phyloP scores from a whole-genome alignment of 1,140 invertebrate genomes.

The Drosophila dunni region DNA sequence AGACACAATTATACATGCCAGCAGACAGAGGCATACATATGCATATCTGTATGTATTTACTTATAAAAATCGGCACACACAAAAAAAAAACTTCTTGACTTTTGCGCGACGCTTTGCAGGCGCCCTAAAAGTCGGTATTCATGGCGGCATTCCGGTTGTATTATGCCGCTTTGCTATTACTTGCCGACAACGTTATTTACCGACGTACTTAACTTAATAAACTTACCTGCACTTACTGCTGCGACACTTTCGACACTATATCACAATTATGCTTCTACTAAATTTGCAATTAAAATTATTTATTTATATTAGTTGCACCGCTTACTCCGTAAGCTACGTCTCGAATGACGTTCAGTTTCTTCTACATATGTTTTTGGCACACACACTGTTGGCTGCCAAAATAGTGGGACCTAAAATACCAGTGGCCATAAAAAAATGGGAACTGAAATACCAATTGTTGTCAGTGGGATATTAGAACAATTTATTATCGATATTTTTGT shows the following conservation, averaged over 20 bases:
- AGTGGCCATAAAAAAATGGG: too few relatives aligned
- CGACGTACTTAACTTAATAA: too few relatives aligned
- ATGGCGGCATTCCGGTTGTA: conserved; percentile 22
- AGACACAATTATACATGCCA: background rate
- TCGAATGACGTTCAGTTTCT: too few relatives aligned
- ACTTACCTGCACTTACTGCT: conserved; percentile 36
- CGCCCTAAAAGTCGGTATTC: conserved; percentile 27
- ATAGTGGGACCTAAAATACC: too few relatives aligned
- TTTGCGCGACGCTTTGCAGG: conserved; percentile 11
- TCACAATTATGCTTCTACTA: conserved; percentile 37
- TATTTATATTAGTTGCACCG: conserved; percentile 47
- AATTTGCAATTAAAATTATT: conserved; percentile 25
- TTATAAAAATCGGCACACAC: background rate
- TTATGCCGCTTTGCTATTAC: background rate
- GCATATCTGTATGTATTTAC: background rate
- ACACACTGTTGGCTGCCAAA: too few relatives aligned
- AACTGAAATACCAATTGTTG: too few relatives aligned
- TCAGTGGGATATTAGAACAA: too few relatives aligned
- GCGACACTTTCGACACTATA: conserved; percentile 21
- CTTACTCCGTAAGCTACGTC: conserved; percentile 26
- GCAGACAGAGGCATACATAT: conserved; percentile 6
- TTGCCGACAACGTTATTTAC: background rate
- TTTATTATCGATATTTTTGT: too few relatives aligned
- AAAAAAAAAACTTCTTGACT: conserved; percentile 2
- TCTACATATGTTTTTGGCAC: too few relatives aligned